Base-by-base conservation (phyloP, 2,888 invertebrate species). In the Erpobdella octoculata region DNA sequence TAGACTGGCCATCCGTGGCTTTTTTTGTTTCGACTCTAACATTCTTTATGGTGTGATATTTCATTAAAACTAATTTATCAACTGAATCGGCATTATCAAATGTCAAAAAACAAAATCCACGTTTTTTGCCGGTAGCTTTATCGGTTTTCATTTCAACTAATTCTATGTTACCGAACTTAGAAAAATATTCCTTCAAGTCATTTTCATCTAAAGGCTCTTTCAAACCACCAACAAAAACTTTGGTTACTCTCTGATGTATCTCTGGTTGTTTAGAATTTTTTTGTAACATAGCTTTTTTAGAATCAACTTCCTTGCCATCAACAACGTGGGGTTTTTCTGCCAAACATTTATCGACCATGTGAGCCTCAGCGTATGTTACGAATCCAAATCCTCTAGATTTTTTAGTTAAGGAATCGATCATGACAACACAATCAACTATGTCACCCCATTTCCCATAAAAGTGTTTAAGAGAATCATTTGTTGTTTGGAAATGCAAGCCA, bases 181-280 rank as follows among this genome's bases (percentile, higher is more conserved):
- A 53, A 53, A 53, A 53, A 28, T 53, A 53, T n/a, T 53, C 53
- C 53, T 1, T 53, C 4, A 53, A 8, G 21, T 53, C 53, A 6
- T 15, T n/a, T 53, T 18, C 53, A 6, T 8, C n/a, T 28, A 53
- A 9, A n/a, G n/a, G 93, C 75, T 95, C 93, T 79, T 92, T 92
- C 12, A 96, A 83, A 0, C 94, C 95, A 36, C 94, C 94, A 36
- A 96, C 91, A 85, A 95, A 96, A 62, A 96, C 83, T 82, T 95
- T 96, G 80, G 93, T 93, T 0, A 94, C 93, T 0, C 94, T 92
- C 0, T 92, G 91, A 67, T 80, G 80, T 0, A 93, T 91, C 85
- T 94, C 93, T 0, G 93, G 92, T 73, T 91, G 88, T 72, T 91
- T 91, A 77, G 94, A 80, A 72, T 53, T 28, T 1, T 53, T 53